Evolutionary conservation across 1,140 invertebrate genomes (phyloP).

Genomic region (Armadillidium nasatum): DNA sequence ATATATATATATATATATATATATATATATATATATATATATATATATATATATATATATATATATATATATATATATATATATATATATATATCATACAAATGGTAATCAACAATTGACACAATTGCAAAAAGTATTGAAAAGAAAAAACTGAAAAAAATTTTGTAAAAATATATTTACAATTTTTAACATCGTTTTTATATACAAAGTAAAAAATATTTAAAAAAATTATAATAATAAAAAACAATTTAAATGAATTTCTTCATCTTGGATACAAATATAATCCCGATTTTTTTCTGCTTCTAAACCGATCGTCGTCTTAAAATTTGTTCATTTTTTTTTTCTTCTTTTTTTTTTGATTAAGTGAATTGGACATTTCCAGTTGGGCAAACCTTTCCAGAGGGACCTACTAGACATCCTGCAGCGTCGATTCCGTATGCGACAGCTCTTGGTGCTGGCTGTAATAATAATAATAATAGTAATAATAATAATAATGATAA

Average conservation of each 20-base stretch:
- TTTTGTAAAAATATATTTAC: not conserved
- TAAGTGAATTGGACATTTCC: constrained; percentile 34
- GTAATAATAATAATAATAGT: not conserved
- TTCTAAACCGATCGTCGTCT: not conserved
- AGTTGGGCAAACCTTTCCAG: constrained; percentile 35
- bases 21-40: too few species aligned
- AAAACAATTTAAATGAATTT: not conserved
- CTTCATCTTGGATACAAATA: not conserved
- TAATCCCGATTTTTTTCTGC: too few species aligned
- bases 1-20: too few species aligned
- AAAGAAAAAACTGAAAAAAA: too few species aligned
- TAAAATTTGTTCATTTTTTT: not conserved
- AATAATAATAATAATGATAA: not conserved
- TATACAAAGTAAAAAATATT: too few species aligned
- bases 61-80: too few species aligned
- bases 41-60: too few species aligned
- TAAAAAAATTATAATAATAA: not conserved
- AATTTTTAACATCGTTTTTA: not conserved
- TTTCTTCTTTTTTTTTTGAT: not conserved
- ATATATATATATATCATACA: too few species aligned
- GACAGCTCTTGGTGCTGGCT: constrained; percentile 25
- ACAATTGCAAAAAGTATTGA: too few species aligned
- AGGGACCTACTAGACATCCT: constrained; percentile 29
- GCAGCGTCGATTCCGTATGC: constrained; percentile 27
- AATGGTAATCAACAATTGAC: too few species aligned